These are phyloP conservation scores for Popillia japonica DNA, from an alignment of 1,140 invertebrate species.

Conservation along the genomic window DNA sequence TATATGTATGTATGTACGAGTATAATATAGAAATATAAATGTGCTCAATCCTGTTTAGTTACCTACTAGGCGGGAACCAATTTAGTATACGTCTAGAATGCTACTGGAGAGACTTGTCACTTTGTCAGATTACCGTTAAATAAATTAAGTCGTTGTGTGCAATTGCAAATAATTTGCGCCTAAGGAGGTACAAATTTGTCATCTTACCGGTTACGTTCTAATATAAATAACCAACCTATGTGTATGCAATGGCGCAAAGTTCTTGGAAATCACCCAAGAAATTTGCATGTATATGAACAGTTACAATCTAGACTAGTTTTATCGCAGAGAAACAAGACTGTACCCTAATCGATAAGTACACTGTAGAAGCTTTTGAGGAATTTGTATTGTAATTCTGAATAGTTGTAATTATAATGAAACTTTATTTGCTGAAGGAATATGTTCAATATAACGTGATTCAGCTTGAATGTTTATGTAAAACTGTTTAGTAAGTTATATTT, in stretches of 20 bases:
- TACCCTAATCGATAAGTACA: background rate
- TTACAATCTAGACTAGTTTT: background rate
- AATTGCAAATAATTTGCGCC: background rate
- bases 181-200: constrained; percentile 30
- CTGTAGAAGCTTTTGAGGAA: background rate
- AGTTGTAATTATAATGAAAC: no score
- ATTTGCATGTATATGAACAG: background rate
- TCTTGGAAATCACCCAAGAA: constrained; percentile 17
- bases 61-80: background rate
- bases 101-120: background rate
- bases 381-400: no score
- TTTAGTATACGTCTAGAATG: background rate
- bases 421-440: no score
- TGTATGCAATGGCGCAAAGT: background rate
- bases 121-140: background rate
- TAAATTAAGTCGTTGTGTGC: background rate
- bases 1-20: no score
- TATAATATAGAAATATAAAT: no score
- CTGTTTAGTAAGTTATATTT: no score
- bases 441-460: no score
- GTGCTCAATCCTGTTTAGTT: no score
- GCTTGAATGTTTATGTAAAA: no score
- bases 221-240: background rate
- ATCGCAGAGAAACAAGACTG: background rate
- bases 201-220: background rate